Evolutionary conservation across 2,797 vertebrate genomes (phyloP).

Genomic region (Yasuhikotakia modesta): DNA sequence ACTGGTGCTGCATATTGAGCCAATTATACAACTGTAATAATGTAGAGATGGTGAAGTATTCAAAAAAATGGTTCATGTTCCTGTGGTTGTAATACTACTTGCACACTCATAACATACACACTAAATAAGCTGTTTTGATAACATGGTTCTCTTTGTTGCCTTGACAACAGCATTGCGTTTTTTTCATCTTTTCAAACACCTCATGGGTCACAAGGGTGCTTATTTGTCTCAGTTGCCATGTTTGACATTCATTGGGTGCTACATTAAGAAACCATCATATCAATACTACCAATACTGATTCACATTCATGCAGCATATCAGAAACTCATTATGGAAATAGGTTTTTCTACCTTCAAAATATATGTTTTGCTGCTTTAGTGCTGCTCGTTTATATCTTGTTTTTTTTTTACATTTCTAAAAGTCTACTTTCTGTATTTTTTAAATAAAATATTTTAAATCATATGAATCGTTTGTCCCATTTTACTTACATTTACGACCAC

Average conservation of each 20-base stretch:
- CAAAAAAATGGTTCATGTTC: constrained; percentile 13
- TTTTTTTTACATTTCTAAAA: background rate
- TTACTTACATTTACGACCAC: background rate
- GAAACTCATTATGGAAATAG: background rate
- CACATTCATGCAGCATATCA: background rate
- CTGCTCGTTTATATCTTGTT: constrained; percentile 28
- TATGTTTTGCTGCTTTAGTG: constrained; percentile 1
- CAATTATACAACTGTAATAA: constrained; percentile 11
- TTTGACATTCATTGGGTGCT: background rate
- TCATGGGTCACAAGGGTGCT: background rate
- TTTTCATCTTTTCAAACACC: background rate
- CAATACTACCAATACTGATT: background rate
- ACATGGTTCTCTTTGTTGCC: background rate
- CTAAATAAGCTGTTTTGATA: constrained; percentile 8
- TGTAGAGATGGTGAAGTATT: constrained; percentile 14
- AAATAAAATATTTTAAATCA: background rate
- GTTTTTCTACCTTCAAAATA: background rate
- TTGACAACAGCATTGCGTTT: background rate
- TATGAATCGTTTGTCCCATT: background rate
- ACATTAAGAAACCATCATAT: constrained; percentile 13
- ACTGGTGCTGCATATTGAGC: constrained; percentile 35
- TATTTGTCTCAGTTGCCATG: constrained; percentile 6
- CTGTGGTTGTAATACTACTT: background rate
- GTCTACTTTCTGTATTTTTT: background rate
- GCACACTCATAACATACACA: background rate